A percentile compares a stretch with the other conserved stretches of the same genome.
phyloP scores from a whole-genome alignment of 1,140 invertebrate genomes.

The Protaetia brevitarsis region DNA sequence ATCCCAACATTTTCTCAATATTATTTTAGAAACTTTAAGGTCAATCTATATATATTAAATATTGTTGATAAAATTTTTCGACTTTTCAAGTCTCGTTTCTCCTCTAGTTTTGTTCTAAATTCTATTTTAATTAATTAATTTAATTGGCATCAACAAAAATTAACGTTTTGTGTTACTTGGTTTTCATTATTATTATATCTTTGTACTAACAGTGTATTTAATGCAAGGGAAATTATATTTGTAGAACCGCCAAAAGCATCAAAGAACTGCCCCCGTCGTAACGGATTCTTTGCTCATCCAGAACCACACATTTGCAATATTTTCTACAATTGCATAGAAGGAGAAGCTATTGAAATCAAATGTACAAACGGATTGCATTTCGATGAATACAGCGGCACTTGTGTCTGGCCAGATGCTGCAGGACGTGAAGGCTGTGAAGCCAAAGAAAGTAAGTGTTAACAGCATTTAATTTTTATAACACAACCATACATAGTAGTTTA shows the following conservation, averaged over 20 bases:
- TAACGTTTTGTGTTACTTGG: no score
- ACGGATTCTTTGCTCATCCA: constrained; percentile 87
- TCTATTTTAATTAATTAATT: neutral
- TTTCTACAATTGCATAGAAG: constrained; percentile 87
- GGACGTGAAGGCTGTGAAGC: constrained; percentile 66
- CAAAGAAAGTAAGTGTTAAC: constrained; percentile 41
- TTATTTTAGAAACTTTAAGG: no score
- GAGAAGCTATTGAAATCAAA: constrained; percentile 72
- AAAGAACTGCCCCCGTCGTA: constrained; percentile 72
- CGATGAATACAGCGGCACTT: constrained; percentile 80
- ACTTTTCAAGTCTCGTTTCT: no score
- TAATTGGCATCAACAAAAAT: neutral
- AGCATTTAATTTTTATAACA: neutral
- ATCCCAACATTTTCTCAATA: no score
- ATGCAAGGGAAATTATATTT: neutral
- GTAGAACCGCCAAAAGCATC: constrained; percentile 72
- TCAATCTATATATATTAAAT: no score
- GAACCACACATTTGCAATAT: constrained; percentile 75
- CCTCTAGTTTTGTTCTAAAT: no score
- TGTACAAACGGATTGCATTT: constrained; percentile 85
- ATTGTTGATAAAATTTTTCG: no score
- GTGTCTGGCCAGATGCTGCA: constrained; percentile 83
- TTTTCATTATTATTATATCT: constrained; percentile 32
- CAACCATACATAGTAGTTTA: neutral
- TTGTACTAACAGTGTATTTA: no score